A percentile compares a stretch with the other conserved stretches of the same genome.
These are phyloP conservation scores for Gopherus flavomarginatus DNA, from an alignment of 2,113 vertebrate genomes.

Conservation along the genomic window DNA sequence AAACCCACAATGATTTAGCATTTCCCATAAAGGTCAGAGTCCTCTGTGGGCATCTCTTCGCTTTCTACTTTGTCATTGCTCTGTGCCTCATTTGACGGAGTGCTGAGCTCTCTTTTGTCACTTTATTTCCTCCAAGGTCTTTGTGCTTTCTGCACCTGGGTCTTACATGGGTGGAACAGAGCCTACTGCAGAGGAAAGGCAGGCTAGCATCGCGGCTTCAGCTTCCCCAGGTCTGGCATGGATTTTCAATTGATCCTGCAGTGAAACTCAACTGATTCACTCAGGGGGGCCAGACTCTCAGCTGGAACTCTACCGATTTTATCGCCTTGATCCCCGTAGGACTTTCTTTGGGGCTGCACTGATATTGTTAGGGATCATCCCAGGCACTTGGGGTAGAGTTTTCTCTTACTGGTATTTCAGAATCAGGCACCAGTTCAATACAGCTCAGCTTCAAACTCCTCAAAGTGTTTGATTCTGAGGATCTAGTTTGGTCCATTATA, in stretches of 20 bases:
- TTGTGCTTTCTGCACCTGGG: neutral
- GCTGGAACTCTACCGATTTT: neutral
- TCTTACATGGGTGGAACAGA: neutral
- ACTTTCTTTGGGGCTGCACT: neutral
- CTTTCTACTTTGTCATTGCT: slow-evolving; percentile 21
- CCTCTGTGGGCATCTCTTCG: neutral
- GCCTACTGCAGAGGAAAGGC: neutral
- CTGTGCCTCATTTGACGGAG: neutral
- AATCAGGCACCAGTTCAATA: neutral
- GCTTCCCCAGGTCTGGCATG: neutral
- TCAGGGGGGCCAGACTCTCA: neutral
- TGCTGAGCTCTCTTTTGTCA: neutral
- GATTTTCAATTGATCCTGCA: neutral
- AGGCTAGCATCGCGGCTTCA: neutral
- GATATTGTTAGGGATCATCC: neutral
- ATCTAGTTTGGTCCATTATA: too few species aligned
- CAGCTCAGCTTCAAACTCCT: too few species aligned
- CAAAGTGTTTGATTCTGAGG: too few species aligned
- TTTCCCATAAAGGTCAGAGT: slow-evolving; percentile 65
- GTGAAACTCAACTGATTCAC: neutral
- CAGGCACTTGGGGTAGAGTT: too few species aligned
- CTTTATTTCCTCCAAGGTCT: neutral
- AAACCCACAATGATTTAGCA: slow-evolving; percentile 58
- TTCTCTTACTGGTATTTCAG: neutral
- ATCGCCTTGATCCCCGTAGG: neutral